Percentiles rank a stretch among this genome's conserved stretches.
These are phyloP conservation scores for Hyperoplus lanceolatus DNA, from an alignment of 2,797 vertebrate genomes.

Conservation along the genomic window DNA sequence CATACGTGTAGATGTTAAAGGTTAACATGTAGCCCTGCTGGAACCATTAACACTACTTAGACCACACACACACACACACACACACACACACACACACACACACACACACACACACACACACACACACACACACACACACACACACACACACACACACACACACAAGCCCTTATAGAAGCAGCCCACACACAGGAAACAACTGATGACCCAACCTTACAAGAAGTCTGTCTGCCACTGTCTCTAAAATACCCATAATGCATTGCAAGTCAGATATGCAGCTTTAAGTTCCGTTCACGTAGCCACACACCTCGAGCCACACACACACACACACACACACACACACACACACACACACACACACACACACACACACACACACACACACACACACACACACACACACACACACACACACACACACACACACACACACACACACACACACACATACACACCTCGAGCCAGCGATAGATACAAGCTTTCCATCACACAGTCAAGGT, in stretches of 20 bases:
- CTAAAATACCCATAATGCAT: slow-evolving; percentile 11
- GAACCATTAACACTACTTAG: slow-evolving; percentile 54
- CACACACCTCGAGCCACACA: background rate
- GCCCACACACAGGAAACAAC: slow-evolving; percentile 13
- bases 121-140: no score
- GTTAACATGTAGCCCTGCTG: slow-evolving; percentile 60
- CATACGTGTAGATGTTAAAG: slow-evolving; percentile 66
- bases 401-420: no score
- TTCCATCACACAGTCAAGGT: slow-evolving; percentile 55
- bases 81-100: background rate
- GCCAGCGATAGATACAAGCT: slow-evolving; percentile 9
- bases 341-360: no score
- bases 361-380: no score
- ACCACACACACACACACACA: background rate
- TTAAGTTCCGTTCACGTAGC: slow-evolving; percentile 52
- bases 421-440: no score
- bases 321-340: no score
- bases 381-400: no score
- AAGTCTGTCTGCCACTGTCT: slow-evolving; percentile 10
- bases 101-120: background rate
- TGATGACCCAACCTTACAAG: slow-evolving; percentile 8
- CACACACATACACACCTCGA: background rate
- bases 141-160: no score
- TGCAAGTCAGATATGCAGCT: slow-evolving; percentile 11
- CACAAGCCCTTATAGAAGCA: background rate